Conservation (phyloP, 1,140 invertebrate genomes). For the Augochlora pura region DNA sequence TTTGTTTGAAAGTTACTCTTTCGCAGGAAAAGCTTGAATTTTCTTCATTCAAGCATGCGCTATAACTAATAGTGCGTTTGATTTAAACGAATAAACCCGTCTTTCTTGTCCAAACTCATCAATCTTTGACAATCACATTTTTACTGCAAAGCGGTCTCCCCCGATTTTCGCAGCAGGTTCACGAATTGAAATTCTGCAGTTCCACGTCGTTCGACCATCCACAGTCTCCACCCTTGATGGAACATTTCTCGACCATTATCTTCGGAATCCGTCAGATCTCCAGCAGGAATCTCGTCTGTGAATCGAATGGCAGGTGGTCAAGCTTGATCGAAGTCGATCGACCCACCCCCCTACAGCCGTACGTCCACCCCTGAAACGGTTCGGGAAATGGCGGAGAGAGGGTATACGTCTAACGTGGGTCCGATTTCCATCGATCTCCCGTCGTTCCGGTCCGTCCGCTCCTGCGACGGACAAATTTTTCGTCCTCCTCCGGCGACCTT, state of each 20-base stretch:
- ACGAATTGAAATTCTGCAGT: too few relatives aligned
- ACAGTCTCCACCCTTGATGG: too few relatives aligned
- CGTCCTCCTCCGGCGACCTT: slow-evolving; percentile 38
- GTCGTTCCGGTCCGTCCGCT: slow-evolving; percentile 58
- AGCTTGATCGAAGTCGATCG: slow-evolving; percentile 35
- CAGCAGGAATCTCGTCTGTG: slow-evolving; percentile 33
- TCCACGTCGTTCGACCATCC: background rate
- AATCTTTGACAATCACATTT: too few relatives aligned
- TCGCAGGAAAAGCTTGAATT: too few relatives aligned
- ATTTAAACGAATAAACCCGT: too few relatives aligned
- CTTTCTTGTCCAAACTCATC: too few relatives aligned
- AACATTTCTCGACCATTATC: slow-evolving; percentile 8
- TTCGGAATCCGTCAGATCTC: slow-evolving; percentile 9
- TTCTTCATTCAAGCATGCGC: too few relatives aligned
- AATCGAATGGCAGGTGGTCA: slow-evolving; percentile 45
- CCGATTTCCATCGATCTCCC: slow-evolving; percentile 66
- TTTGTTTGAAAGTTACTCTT: too few relatives aligned
- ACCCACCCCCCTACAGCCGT: slow-evolving; percentile 21
- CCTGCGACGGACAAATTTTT: slow-evolving; percentile 64
- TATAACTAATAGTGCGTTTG: too few relatives aligned
- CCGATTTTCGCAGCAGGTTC: too few relatives aligned
- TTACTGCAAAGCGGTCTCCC: too few relatives aligned
- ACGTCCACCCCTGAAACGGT: slow-evolving; percentile 20
- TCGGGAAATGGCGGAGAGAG: slow-evolving; percentile 17
- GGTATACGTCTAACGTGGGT: slow-evolving; percentile 40